These are phyloP conservation scores for Diplodus sargus DNA, from an alignment of 2,797 vertebrate species.

Conservation along the genomic window DNA sequence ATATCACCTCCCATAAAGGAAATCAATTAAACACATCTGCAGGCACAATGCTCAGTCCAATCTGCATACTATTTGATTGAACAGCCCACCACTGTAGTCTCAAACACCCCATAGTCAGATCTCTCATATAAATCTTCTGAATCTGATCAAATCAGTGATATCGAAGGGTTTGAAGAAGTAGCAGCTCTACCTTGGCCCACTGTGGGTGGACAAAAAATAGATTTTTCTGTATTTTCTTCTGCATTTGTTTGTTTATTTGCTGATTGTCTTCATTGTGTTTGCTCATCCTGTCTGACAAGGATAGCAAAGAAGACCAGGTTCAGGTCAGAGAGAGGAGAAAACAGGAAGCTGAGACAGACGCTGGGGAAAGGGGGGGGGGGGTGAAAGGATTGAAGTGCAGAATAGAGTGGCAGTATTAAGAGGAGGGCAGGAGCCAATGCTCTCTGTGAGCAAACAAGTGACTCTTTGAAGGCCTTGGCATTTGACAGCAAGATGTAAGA, in stretches of 20 bases:
- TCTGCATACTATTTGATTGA: conserved; percentile 36
- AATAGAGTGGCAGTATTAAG: conserved; percentile 36
- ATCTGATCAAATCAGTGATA: conserved; percentile 11
- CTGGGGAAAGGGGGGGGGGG: not conserved
- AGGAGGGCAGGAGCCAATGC: conserved; percentile 17
- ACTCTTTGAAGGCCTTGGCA: conserved; percentile 61
- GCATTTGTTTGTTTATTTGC: not conserved
- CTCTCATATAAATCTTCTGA: conserved; percentile 1
- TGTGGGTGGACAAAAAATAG: not conserved
- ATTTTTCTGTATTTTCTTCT: not conserved
- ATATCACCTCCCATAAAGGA: conserved; percentile 19
- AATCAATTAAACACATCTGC: conserved; percentile 27
- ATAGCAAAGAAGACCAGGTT: not conserved
- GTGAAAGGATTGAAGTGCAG: not conserved
- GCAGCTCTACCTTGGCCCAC: not conserved
- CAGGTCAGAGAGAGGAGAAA: conserved; percentile 13
- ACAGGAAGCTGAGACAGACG: conserved; percentile 4
- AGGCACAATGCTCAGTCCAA: not conserved
- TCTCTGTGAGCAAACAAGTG: conserved; percentile 43
- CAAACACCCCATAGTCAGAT: not conserved
- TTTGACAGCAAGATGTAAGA: conserved; percentile 61
- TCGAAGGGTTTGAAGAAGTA: not conserved
- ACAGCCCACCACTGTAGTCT: conserved; percentile 2
- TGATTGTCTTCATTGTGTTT: not conserved
- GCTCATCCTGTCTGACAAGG: not conserved